phyloP scores from a whole-genome alignment of 2,797 vertebrate genomes.

The Argentina silus region DNA sequence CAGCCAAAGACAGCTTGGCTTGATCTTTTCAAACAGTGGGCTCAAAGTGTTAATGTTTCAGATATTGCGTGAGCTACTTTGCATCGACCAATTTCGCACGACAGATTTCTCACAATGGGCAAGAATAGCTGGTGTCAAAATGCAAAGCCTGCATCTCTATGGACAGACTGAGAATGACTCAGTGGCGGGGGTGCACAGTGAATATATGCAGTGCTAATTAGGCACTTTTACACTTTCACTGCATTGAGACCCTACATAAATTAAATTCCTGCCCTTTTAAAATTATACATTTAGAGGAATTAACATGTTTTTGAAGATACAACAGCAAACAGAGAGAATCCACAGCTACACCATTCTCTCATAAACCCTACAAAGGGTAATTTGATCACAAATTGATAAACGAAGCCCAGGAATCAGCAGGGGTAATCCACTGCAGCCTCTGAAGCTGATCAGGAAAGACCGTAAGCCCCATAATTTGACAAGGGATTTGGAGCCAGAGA shows the following conservation, averaged over 20 bases:
- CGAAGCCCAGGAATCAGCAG: not conserved
- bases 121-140: conserved; percentile 58
- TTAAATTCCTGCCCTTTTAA: conserved; percentile 10
- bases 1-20: conserved; percentile 12
- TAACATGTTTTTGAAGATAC: conserved; percentile 8
- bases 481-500: conserved; percentile 18
- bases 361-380: not conserved
- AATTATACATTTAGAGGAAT: conserved; percentile 20
- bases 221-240: conserved; percentile 28
- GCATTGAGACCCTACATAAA: conserved; percentile 28
- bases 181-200: conserved; percentile 24
- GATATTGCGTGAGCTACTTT: conserved; percentile 11
- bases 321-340: not conserved
- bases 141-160: conserved; percentile 4
- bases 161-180: conserved; percentile 40
- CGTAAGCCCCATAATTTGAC: not conserved
- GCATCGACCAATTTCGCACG: conserved; percentile 41
- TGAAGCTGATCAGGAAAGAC: not conserved
- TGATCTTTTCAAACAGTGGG: conserved; percentile 11
- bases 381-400: not conserved
- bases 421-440: not conserved
- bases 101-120: conserved; percentile 36
- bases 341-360: not conserved
- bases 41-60: conserved; percentile 38
- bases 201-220: conserved; percentile 60